Evolutionary conservation across 2,888 invertebrate species (phyloP).

Genomic region (Aphidius colemani): DNA sequence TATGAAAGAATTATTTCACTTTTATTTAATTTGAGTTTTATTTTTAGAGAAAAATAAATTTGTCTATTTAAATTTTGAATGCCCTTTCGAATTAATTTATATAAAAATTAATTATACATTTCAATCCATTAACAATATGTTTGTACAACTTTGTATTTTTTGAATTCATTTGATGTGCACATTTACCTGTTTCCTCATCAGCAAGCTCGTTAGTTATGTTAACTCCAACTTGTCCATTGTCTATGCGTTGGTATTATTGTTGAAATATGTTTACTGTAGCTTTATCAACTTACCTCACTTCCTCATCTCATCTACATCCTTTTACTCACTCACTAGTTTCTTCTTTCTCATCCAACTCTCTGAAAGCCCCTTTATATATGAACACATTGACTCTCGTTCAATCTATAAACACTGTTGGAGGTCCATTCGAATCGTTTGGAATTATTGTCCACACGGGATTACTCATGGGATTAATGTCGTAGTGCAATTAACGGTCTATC

Average conservation of each 20-base stretch:
- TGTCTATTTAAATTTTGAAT: too few relatives aligned
- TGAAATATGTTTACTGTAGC: too few relatives aligned
- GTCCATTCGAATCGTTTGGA: conserved; percentile 23
- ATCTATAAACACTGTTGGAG: conserved; percentile 9
- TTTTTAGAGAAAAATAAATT: too few relatives aligned
- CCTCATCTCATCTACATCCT: conserved; percentile 5
- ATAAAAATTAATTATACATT: not conserved
- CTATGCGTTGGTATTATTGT: conserved; percentile 39
- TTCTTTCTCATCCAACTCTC: conserved; percentile 11
- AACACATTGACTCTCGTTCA: not conserved
- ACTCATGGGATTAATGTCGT: conserved; percentile 31
- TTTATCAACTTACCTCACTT: conserved; percentile 4
- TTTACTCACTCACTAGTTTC: conserved; percentile 5
- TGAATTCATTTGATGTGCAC: conserved; percentile 20
- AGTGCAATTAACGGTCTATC: conserved; percentile 30
- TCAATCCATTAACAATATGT: conserved; percentile 9
- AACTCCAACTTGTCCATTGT: conserved; percentile 42
- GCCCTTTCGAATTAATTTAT: too few relatives aligned
- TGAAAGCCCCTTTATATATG: not conserved
- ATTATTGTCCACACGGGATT: conserved; percentile 31
- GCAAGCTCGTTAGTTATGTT: conserved; percentile 44
- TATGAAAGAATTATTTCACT: too few relatives aligned
- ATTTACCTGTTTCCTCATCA: conserved; percentile 24
- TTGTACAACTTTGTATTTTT: conserved; percentile 8
- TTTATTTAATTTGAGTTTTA: too few relatives aligned